A percentile compares a stretch with the other conserved stretches of the same genome.
These are phyloP conservation scores for Oncopodura yosiiana DNA, from an alignment of 1,140 invertebrate species.

Conservation along the genomic window DNA sequence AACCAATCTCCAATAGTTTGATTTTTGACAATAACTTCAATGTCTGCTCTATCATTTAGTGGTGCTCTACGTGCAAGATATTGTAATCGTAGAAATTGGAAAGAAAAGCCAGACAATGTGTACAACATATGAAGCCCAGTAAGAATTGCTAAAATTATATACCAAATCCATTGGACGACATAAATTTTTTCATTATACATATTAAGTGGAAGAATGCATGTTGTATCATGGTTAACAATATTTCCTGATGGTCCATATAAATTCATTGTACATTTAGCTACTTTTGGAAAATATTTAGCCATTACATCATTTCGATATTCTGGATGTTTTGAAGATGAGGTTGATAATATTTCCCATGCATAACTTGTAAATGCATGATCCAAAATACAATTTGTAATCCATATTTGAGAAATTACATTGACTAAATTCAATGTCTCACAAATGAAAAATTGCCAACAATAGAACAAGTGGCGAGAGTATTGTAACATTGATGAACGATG, in stretches of 20 bases:
- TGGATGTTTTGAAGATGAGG: too few relatives aligned
- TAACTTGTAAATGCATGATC: slow-evolving; percentile 59
- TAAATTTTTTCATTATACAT: slow-evolving; percentile 71
- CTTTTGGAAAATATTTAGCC: too few relatives aligned
- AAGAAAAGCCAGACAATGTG: too few relatives aligned
- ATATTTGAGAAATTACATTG: slow-evolving; percentile 81
- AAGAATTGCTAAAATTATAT: too few relatives aligned
- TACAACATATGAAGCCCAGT: too few relatives aligned
- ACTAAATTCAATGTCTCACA: slow-evolving; percentile 75
- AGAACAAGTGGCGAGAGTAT: slow-evolving; percentile 64
- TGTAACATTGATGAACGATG: slow-evolving; percentile 60
- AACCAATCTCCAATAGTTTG: too few relatives aligned
- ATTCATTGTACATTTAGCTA: too few relatives aligned
- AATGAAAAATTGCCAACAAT: slow-evolving; percentile 71
- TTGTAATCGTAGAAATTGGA: too few relatives aligned
- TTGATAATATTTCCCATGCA: slow-evolving; percentile 51
- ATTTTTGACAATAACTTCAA: too few relatives aligned
- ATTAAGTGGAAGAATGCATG: slow-evolving; percentile 61
- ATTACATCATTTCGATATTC: too few relatives aligned
- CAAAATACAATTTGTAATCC: slow-evolving; percentile 79
- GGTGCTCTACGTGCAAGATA: too few relatives aligned
- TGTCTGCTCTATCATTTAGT: too few relatives aligned
- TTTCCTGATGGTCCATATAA: slow-evolving; percentile 71
- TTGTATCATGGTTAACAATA: slow-evolving; percentile 71
- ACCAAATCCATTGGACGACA: slow-evolving; percentile 62